A percentile compares a stretch with the other conserved stretches of the same genome.
These are phyloP conservation scores for Lagocephalus sceleratus DNA, from an alignment of 2,797 vertebrate genomes.

Conservation along the genomic window DNA sequence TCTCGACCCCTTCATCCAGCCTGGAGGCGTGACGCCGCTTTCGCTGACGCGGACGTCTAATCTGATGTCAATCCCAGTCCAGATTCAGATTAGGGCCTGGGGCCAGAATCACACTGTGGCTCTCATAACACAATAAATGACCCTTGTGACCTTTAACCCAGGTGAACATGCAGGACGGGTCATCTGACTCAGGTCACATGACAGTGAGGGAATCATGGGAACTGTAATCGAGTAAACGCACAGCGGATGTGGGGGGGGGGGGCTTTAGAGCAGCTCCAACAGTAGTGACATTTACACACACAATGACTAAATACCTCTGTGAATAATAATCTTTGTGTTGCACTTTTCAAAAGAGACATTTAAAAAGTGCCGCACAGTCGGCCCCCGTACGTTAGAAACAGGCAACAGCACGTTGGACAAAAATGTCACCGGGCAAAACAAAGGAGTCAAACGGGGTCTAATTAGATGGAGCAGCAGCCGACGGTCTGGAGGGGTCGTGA, in stretches of 20 bases:
- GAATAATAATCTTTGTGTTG: conserved; percentile 54
- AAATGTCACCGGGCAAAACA: conserved; percentile 41
- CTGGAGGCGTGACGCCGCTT: too few relatives aligned
- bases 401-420: conserved; percentile 40
- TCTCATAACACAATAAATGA: too few relatives aligned
- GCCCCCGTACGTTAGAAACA: conserved; percentile 47
- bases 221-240: conserved; percentile 58
- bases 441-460: neutral
- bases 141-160: too few relatives aligned
- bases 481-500: neutral
- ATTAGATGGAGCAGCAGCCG: neutral
- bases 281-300: conserved; percentile 57
- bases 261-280: conserved; percentile 31
- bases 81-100: too few relatives aligned
- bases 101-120: too few relatives aligned
- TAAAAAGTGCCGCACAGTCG: conserved; percentile 44
- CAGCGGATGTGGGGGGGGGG: conserved; percentile 46
- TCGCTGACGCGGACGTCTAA: too few relatives aligned
- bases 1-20: neutral
- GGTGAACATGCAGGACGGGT: conserved; percentile 1
- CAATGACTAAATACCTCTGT: conserved; percentile 57
- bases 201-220: conserved; percentile 47
- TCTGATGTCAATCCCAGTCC: too few relatives aligned
- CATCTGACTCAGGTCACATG: conserved; percentile 14
- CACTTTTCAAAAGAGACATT: conserved; percentile 51